These are phyloP conservation scores for Erythrolamprus reginae DNA, from an alignment of 2,113 vertebrate genomes.

Conservation along the genomic window DNA sequence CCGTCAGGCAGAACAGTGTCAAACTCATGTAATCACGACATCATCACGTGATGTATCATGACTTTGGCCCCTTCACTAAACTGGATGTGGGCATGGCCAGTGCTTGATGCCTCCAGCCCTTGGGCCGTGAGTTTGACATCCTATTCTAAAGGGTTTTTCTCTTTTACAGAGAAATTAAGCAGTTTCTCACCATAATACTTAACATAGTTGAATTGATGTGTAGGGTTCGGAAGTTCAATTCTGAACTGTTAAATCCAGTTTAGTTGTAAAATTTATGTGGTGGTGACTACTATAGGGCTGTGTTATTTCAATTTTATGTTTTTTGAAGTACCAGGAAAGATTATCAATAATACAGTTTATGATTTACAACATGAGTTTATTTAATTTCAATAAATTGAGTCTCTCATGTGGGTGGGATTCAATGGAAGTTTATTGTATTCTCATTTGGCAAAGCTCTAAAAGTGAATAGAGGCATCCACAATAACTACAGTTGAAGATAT, in stretches of 20 bases:
- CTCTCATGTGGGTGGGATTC: background rate
- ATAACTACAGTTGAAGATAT: background rate
- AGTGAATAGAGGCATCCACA: background rate
- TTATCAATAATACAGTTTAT: background rate
- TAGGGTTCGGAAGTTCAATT: background rate
- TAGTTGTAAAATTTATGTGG: background rate
- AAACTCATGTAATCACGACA: too few species aligned
- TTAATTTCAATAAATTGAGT: background rate
- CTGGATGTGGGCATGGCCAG: too few species aligned
- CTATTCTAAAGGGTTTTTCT: background rate
- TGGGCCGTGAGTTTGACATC: too few species aligned
- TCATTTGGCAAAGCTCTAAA: background rate
- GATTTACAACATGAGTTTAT: background rate
- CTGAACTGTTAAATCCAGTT: background rate
- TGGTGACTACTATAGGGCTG: background rate
- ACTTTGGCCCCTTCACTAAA: too few species aligned
- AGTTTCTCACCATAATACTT: background rate
- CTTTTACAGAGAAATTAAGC: background rate
- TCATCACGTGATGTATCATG: too few species aligned
- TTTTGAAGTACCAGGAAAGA: background rate
- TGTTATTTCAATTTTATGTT: background rate
- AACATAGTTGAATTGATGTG: background rate
- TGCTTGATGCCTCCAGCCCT: accelerated
- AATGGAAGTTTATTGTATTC: background rate
- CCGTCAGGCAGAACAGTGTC: too few species aligned